A percentile compares a stretch with the other conserved stretches of the same genome.
phyloP scores from a whole-genome alignment of 2,113 vertebrate species.

The Labrus mixtus region DNA sequence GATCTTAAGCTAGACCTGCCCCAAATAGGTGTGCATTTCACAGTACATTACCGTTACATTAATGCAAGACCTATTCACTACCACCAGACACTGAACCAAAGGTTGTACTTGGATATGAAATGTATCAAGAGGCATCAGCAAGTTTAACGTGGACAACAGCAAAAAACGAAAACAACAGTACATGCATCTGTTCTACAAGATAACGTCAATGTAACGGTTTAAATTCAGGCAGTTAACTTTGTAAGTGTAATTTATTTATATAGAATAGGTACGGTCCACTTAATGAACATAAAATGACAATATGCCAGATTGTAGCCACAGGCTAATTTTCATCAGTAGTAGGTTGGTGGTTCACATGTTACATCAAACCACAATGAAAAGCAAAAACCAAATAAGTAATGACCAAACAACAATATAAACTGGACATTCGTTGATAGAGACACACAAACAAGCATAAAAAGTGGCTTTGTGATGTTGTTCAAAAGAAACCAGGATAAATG shows the following conservation, averaged over 20 bases:
- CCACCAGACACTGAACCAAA: conserved; percentile 7
- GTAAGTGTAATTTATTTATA: neutral
- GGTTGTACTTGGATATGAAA: neutral
- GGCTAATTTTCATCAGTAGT: too few species aligned
- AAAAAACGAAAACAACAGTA: neutral
- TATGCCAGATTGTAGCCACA: too few species aligned
- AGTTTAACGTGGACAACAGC: neutral
- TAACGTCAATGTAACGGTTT: neutral
- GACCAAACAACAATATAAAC: too few species aligned
- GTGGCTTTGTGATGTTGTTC: too few species aligned
- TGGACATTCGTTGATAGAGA: too few species aligned
- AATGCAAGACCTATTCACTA: conserved; percentile 23
- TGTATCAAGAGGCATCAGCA: neutral
- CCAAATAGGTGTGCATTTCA: conserved; percentile 50
- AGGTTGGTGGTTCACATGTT: too few species aligned
- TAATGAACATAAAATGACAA: too few species aligned
- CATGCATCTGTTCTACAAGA: neutral
- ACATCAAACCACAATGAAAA: too few species aligned
- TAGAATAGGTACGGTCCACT: too few species aligned
- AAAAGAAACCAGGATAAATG: too few species aligned
- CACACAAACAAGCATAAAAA: too few species aligned
- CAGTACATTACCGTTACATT: conserved; percentile 50
- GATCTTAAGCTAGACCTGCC: conserved; percentile 22
- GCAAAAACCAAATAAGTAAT: too few species aligned
- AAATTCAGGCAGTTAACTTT: neutral